A percentile compares a stretch with the other conserved stretches of the same genome.
phyloP scores from a whole-genome alignment of 2,888 invertebrate genomes.

The Eupithecia inturbata region DNA sequence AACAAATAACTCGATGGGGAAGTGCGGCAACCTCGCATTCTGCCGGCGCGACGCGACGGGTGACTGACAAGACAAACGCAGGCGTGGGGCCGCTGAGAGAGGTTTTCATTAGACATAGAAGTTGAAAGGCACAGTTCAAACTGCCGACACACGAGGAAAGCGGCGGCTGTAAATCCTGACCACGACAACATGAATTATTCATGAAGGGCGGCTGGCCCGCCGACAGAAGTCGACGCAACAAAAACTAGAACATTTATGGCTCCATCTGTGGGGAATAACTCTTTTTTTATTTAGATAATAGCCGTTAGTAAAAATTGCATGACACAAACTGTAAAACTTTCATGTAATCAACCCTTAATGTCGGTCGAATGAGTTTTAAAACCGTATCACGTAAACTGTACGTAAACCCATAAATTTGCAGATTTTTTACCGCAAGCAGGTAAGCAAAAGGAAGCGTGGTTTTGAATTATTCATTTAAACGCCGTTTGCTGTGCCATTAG shows the following conservation, averaged over 20 bases:
- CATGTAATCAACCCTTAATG: background rate
- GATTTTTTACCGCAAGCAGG: conserved; percentile 49
- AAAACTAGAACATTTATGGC: conserved; percentile 41
- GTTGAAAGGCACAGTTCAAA: conserved; percentile 56
- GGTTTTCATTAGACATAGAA: conserved; percentile 68
- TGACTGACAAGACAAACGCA: conserved; percentile 81
- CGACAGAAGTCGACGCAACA: conserved; percentile 43
- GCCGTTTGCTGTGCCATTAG: conserved; percentile 53
- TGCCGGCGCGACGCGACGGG: conserved; percentile 49
- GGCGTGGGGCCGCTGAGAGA: conserved; percentile 66
- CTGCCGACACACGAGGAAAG: conserved; percentile 44
- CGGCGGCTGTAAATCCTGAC: conserved; percentile 63
- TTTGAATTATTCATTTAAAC: conserved; percentile 64
- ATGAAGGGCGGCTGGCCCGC: conserved; percentile 54
- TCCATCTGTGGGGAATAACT: conserved; percentile 18
- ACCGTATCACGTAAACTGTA: conserved; percentile 32
- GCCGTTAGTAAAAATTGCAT: background rate
- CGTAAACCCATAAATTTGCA: conserved; percentile 44
- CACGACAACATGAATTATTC: conserved; percentile 70
- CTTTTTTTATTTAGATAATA: background rate
- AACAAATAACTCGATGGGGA: conserved; percentile 78
- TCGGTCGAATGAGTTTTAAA: background rate
- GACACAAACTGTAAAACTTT: background rate
- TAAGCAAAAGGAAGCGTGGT: conserved; percentile 46
- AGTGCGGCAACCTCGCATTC: conserved; percentile 62